Conservation (phyloP, 2,113 vertebrate genomes). For the Dasyurus viverrinus region DNA sequence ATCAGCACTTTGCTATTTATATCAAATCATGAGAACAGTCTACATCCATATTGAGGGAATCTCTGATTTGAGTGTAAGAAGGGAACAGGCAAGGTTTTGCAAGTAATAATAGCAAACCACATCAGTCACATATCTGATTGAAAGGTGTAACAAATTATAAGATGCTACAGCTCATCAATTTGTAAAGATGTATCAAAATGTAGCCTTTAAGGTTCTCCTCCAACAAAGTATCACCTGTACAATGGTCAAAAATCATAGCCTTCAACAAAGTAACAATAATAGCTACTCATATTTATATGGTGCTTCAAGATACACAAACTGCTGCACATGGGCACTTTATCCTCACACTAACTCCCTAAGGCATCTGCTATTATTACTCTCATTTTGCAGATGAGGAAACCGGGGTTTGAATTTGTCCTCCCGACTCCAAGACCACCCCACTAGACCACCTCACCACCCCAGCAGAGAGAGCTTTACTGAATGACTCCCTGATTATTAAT, state of each 20-base stretch:
- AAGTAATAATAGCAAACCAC: not conserved
- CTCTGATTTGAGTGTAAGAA: not conserved
- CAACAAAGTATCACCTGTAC: not conserved
- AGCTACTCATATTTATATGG: not conserved
- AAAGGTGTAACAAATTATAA: not conserved
- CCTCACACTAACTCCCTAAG: not conserved
- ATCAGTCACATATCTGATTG: not conserved
- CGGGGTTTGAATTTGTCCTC: not conserved
- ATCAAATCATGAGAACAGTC: not conserved
- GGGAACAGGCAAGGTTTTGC: not conserved
- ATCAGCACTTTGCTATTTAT: not conserved
- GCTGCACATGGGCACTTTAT: not conserved
- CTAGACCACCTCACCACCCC: not conserved
- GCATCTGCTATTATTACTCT: not conserved
- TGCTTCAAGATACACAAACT: not conserved
- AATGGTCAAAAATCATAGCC: not conserved
- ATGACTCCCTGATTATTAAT: not conserved
- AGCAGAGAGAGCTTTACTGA: not conserved
- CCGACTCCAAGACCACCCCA: not conserved
- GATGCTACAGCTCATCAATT: not conserved
- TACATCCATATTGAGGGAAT: not conserved
- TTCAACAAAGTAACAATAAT: not conserved
- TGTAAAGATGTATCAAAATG: not conserved
- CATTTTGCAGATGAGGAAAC: not conserved
- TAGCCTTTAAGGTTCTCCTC: not conserved